phyloP scores from a whole-genome alignment of 2,888 invertebrate species.

The Drosophila borborema region DNA sequence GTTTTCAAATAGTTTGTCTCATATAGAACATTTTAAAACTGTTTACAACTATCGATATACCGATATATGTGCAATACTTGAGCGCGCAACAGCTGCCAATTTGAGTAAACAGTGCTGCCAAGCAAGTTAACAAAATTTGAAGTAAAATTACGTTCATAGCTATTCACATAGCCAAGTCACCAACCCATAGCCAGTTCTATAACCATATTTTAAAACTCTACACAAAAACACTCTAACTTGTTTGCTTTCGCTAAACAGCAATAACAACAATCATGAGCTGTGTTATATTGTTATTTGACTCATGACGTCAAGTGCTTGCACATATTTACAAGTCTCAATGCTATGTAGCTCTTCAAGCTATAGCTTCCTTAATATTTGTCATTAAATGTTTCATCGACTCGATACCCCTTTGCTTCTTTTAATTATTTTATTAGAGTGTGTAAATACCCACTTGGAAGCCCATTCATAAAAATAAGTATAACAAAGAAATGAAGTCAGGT shows the following conservation, averaged over 20 bases:
- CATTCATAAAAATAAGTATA: conserved; percentile 39
- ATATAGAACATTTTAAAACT: too few relatives aligned
- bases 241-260: conserved; percentile 16
- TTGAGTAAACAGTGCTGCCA: conserved; percentile 48
- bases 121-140: background rate
- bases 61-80: background rate
- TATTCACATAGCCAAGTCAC: background rate
- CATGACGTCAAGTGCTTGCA: conserved; percentile 29
- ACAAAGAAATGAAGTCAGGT: conserved; percentile 1
- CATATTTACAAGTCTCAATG: conserved; percentile 14
- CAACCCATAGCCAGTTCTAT: conserved; percentile 10
- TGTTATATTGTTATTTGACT: conserved; percentile 14
- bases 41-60: background rate
- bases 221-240: conserved; percentile 3
- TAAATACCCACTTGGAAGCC: background rate
- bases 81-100: conserved; percentile 8
- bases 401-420: background rate
- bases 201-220: conserved; percentile 14
- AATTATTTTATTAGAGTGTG: conserved; percentile 2
- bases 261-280: conserved; percentile 7
- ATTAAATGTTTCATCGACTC: background rate
- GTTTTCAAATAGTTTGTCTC: fast-evolving
- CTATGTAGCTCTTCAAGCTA: background rate
- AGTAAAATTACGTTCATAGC: background rate
- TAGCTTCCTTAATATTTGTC: conserved; percentile 8